phyloP scores from a whole-genome alignment of 2,797 vertebrate genomes.

The Delichon dasypus region DNA sequence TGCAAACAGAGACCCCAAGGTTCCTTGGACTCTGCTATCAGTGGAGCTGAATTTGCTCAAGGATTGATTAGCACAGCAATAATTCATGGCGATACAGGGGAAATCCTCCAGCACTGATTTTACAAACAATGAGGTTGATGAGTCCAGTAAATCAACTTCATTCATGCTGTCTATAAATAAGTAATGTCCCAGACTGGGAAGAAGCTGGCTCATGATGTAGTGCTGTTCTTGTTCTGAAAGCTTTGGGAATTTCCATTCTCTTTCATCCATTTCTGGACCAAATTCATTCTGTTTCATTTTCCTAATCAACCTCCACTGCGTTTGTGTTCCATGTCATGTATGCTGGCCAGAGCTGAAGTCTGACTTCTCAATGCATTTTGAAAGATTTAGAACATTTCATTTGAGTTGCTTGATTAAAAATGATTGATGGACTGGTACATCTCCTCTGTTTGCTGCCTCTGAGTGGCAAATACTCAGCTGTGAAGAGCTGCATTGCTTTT shows the following conservation, averaged over 20 bases:
- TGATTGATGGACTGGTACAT: not conserved
- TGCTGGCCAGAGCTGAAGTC: not conserved
- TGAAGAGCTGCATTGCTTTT: not conserved
- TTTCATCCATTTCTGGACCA: conserved; percentile 17
- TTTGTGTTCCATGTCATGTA: not conserved
- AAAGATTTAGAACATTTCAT: not conserved
- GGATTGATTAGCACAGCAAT: conserved; percentile 19
- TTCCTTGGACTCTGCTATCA: not conserved
- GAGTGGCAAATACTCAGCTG: not conserved
- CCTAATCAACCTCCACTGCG: conserved; percentile 35
- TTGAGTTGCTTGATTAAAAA: not conserved
- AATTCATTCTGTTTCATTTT: conserved; percentile 32
- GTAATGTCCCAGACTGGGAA: not conserved
- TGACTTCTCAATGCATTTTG: not conserved
- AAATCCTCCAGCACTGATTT: conserved; percentile 35
- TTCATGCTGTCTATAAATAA: conserved; percentile 53
- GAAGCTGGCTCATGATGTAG: conserved; percentile 8
- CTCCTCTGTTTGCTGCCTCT: not conserved
- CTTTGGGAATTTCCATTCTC: conserved; percentile 25
- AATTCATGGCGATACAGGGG: not conserved
- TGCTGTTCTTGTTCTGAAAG: not conserved
- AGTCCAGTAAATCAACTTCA: conserved; percentile 22
- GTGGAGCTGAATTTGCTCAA: not conserved
- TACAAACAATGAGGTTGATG: conserved; percentile 21
- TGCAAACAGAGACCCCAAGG: not conserved